Evolutionary conservation across 1,140 invertebrate species (phyloP).

Genomic region (Macrocentrus cingulum): DNA sequence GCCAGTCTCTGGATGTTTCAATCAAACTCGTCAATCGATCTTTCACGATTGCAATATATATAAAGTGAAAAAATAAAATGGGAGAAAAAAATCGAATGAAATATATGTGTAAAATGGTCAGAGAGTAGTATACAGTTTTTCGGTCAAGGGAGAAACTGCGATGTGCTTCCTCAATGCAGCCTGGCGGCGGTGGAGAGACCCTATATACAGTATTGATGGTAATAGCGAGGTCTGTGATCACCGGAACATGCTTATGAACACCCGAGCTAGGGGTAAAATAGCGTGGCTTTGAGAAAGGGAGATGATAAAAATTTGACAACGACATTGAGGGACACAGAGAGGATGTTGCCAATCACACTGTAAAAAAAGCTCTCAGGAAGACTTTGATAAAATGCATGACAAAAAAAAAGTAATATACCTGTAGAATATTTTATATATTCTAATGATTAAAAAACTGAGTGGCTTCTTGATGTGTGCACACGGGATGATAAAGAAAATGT

Average conservation of each 20-base stretch:
- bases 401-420: too few relatives aligned
- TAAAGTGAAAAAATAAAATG: not conserved
- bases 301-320: not conserved
- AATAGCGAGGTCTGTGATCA: slow-evolving; percentile 27
- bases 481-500: too few relatives aligned
- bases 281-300: not conserved
- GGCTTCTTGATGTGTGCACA: too few relatives aligned
- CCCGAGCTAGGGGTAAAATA: slow-evolving; percentile 14
- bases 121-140: slow-evolving; percentile 11
- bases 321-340: not conserved
- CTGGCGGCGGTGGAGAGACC: not conserved
- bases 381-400: too few relatives aligned
- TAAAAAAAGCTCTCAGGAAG: not conserved
- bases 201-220: slow-evolving; percentile 21
- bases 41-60: slow-evolving; percentile 1
- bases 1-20: not conserved
- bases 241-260: slow-evolving; percentile 20
- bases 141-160: not conserved
- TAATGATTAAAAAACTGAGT: too few relatives aligned
- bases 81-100: slow-evolving; percentile 9
- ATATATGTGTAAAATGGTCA: not conserved
- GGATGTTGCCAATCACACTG: not conserved
- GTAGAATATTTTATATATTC: too few relatives aligned
- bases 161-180: slow-evolving; percentile 5
- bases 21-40: slow-evolving; percentile 10